Conservation (phyloP, 2,888 invertebrate genomes). For the Zootermopsis nevadensis region DNA sequence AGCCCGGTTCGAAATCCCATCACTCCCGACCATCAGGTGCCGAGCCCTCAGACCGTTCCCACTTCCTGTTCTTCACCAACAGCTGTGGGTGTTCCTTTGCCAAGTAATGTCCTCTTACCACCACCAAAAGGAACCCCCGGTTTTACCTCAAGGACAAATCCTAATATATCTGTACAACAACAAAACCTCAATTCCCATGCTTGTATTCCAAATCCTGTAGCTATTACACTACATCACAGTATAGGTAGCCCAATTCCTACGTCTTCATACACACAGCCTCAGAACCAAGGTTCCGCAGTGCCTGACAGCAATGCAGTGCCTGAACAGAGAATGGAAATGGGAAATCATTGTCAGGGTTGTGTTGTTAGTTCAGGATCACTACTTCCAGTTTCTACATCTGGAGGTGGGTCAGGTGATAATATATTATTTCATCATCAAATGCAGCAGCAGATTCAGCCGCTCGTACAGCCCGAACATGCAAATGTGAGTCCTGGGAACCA, state of each 20-base stretch:
- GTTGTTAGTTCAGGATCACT: slow-evolving; percentile 23
- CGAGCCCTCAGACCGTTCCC: slow-evolving; percentile 24
- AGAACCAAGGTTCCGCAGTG: slow-evolving; percentile 28
- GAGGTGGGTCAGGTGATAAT: slow-evolving; percentile 10
- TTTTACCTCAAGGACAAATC: slow-evolving; percentile 33
- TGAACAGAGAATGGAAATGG: slow-evolving; percentile 35
- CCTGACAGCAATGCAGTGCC: slow-evolving; percentile 41
- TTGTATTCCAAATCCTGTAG: background rate
- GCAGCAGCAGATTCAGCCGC: slow-evolving; percentile 63
- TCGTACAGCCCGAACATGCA: slow-evolving; percentile 62
- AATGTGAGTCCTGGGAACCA: slow-evolving; percentile 34
- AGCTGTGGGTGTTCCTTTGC: slow-evolving; percentile 51
- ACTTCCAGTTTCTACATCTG: background rate
- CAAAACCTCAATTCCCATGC: slow-evolving; percentile 18
- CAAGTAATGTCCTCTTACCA: slow-evolving; percentile 52
- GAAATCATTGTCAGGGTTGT: slow-evolving; percentile 45
- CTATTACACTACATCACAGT: slow-evolving; percentile 27
- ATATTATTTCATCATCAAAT: slow-evolving; percentile 60
- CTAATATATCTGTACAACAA: slow-evolving; percentile 41
- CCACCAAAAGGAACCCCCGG: slow-evolving; percentile 35
- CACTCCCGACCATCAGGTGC: slow-evolving; percentile 32
- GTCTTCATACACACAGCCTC: slow-evolving; percentile 18
- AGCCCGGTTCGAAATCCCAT: slow-evolving; percentile 62
- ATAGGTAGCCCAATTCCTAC: background rate
- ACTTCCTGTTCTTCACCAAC: slow-evolving; percentile 44